Evolutionary conservation across 2,113 vertebrate genomes (phyloP), one percentile per base, ranked within the genome.

Genomic region (Ageneiosus marmoratus): DNA sequence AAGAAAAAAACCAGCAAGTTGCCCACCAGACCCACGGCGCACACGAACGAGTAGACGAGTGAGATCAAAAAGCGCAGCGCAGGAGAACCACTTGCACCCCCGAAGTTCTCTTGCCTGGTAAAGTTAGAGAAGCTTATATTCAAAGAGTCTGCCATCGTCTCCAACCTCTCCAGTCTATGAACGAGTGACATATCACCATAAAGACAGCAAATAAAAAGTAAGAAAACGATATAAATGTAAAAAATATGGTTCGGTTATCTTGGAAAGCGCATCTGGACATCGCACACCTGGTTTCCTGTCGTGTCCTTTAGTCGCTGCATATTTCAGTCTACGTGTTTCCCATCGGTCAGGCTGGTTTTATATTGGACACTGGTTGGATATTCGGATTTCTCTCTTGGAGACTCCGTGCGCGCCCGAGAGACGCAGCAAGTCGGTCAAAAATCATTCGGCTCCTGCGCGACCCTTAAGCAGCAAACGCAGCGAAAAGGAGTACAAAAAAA

Each of bases 1-100:
- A 99, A 90, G 89, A 96, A 96, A 84, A 98, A 94, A 2, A 98
- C 97, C 48, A 98, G 91, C 41, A 98, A 85, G 91, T 99, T 98
- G 70, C 96, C 96, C 1, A 95, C 91, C 80, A 99, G 92, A 2
- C 97, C 97, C 69, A 96, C 86, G 0, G 96, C 96, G 1, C 97
- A 98, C 53, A 99, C 96, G 82, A 95, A 94, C 0, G 96, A 96
- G 90, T 98, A 98, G 69, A 97, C 94, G 0, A 94, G 89, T 0
- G 96, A 97, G 88, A 97, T 93, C 82, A 96, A 78, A 80, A 97
- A 92, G 3, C 96, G 89, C 85, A 98, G 89, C 8, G 91, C 86
- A 0, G 92, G 85, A 0, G 93, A 94, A 1, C 92, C 93, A 79
- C 95, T 94, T 3, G 92, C 94, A 2, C 88, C 80, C 24, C 92